Conservation (phyloP, 2,797 vertebrate species). For the Melanotaenia trifasciata region DNA sequence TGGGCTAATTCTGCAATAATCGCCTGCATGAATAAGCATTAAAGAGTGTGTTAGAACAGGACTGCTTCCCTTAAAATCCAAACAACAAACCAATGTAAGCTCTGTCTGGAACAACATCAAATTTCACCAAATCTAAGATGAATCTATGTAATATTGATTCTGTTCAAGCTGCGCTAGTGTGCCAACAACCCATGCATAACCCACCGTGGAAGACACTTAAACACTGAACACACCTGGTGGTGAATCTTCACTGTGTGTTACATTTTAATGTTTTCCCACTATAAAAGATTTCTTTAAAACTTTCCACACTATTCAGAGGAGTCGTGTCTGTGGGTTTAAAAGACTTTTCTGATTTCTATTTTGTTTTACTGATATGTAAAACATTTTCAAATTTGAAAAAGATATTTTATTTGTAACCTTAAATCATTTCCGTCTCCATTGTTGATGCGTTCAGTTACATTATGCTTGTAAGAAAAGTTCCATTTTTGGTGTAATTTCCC, state of each 20-base stretch:
- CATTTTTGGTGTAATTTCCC: not conserved
- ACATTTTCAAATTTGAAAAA: slow-evolving; percentile 1
- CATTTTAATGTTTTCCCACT: slow-evolving; percentile 43
- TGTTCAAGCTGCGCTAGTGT: slow-evolving; percentile 34
- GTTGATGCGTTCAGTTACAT: not conserved
- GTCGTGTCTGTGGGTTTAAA: not conserved
- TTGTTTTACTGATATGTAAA: not conserved
- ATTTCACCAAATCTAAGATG: slow-evolving; percentile 61
- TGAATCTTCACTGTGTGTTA: slow-evolving; percentile 35
- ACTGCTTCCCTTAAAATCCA: not conserved
- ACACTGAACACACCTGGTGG: slow-evolving; percentile 45
- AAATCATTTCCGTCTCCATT: not conserved
- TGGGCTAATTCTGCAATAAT: not conserved
- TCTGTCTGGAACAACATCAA: slow-evolving; percentile 31
- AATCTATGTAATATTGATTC: slow-evolving; percentile 66
- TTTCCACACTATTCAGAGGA: not conserved
- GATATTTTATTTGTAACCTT: not conserved
- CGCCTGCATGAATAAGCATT: not conserved
- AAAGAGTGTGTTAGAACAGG: not conserved
- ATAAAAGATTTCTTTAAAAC: slow-evolving; percentile 30
- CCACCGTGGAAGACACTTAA: slow-evolving; percentile 50
- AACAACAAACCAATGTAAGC: slow-evolving; percentile 9
- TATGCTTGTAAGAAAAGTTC: not conserved
- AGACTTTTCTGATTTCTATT: not conserved
- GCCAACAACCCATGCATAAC: slow-evolving; percentile 62